Conservation (phyloP, 2,797 vertebrate species). For the Aeoliscus strigatus region DNA sequence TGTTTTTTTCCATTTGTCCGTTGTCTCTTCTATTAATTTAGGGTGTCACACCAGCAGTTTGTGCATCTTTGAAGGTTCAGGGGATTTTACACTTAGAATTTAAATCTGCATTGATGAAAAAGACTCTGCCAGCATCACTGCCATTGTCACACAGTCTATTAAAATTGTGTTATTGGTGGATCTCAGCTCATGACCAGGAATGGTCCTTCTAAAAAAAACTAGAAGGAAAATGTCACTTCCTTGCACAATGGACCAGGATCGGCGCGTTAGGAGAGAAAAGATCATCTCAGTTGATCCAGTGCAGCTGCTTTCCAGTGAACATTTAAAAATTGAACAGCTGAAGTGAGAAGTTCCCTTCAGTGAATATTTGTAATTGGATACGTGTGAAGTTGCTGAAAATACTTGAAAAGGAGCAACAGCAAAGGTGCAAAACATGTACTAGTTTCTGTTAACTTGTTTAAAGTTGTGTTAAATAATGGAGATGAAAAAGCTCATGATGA, state of each 20-base stretch:
- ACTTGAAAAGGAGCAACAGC: not conserved
- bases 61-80: too few relatives aligned
- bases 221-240: slow-evolving; percentile 7
- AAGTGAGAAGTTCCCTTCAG: slow-evolving; percentile 31
- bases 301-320: slow-evolving; percentile 17
- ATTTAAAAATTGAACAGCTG: slow-evolving; percentile 10
- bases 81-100: too few relatives aligned
- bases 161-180: too few relatives aligned
- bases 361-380: slow-evolving; percentile 31
- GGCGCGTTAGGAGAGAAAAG: slow-evolving; percentile 28
- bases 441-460: slow-evolving; percentile 34
- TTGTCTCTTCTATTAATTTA: too few relatives aligned
- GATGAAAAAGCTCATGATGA: too few relatives aligned
- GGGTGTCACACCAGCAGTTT: too few relatives aligned
- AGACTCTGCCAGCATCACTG: too few relatives aligned
- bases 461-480: slow-evolving; percentile 35
- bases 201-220: too few relatives aligned
- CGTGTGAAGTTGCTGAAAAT: slow-evolving; percentile 24
- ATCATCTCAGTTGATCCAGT: slow-evolving; percentile 22
- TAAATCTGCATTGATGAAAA: too few relatives aligned
- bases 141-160: too few relatives aligned
- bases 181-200: too few relatives aligned
- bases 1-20: too few relatives aligned
- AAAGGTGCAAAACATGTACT: slow-evolving; percentile 22
- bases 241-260: slow-evolving; percentile 18